Evolutionary conservation across 2,888 invertebrate species (phyloP).

Genomic region (Nomada flava): DNA sequence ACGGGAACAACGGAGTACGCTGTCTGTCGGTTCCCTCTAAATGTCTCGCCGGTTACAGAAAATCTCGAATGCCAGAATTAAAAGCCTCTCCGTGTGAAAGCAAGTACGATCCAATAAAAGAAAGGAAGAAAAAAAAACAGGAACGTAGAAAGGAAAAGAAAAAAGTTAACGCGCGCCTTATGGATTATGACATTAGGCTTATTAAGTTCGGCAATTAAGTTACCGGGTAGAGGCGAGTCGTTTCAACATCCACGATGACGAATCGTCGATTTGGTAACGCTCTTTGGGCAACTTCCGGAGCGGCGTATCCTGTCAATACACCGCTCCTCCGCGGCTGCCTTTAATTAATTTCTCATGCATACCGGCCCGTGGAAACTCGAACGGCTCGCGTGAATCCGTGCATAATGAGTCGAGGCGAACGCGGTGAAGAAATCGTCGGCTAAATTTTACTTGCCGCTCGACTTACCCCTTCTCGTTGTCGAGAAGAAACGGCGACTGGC

Average conservation of each 20-base stretch:
- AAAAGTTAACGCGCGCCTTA: neutral
- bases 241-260: conserved; percentile 61
- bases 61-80: conserved; percentile 9
- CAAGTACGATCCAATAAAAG: neutral
- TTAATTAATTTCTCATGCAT: conserved; percentile 72
- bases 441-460: conserved; percentile 39
- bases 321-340: conserved; percentile 25
- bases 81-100: neutral
- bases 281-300: conserved; percentile 69
- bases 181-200: neutral
- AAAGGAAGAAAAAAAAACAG: no score
- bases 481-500: no score
- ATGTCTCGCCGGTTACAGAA: conserved; percentile 20
- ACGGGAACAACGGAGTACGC: conserved; percentile 46
- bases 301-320: conserved; percentile 50
- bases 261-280: conserved; percentile 66
- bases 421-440: conserved; percentile 57
- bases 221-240: conserved; percentile 28
- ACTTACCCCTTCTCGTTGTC: conserved; percentile 13
- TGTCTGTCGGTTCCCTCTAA: conserved; percentile 47
- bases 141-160: no score
- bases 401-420: conserved; percentile 65
- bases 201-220: conserved; percentile 23
- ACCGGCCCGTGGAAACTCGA: conserved; percentile 61
- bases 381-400: conserved; percentile 51